Conservation (phyloP, 1,140 invertebrate genomes). For the Papilio polyxenes region DNA sequence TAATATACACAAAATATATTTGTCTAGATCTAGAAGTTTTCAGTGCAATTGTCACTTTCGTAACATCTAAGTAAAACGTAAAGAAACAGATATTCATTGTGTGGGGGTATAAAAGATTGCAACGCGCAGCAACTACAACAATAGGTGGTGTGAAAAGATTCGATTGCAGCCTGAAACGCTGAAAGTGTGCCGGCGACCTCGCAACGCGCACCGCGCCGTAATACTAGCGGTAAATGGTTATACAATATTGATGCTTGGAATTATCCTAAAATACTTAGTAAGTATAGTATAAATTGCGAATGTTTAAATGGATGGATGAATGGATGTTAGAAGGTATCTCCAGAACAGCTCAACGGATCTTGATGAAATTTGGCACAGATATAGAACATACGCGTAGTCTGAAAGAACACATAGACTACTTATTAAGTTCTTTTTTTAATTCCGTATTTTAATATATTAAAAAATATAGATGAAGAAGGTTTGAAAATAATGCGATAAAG, state of each 20-base stretch:
- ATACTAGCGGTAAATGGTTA: not conserved
- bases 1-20: too few relatives aligned
- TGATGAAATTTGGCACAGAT: too few relatives aligned
- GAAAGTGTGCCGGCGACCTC: slow-evolving; percentile 25
- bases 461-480: too few relatives aligned
- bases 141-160: slow-evolving; percentile 20
- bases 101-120: slow-evolving; percentile 8
- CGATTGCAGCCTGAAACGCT: slow-evolving; percentile 31
- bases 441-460: too few relatives aligned
- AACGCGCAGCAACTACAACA: not conserved
- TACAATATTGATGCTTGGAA: not conserved
- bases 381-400: too few relatives aligned
- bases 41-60: not conserved
- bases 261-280: not conserved
- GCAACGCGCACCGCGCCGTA: not conserved
- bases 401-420: too few relatives aligned
- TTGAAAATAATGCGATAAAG: too few relatives aligned
- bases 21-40: not conserved
- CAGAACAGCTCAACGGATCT: too few relatives aligned
- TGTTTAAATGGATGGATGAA: too few relatives aligned
- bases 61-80: not conserved
- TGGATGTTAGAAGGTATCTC: too few relatives aligned
- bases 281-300: too few relatives aligned
- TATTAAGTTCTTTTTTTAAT: too few relatives aligned
- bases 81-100: slow-evolving; percentile 19